A percentile compares a stretch with the other conserved stretches of the same genome.
These are phyloP conservation scores for Oscheius onirici DNA, from an alignment of 2,888 invertebrate species.

Conservation along the genomic window DNA sequence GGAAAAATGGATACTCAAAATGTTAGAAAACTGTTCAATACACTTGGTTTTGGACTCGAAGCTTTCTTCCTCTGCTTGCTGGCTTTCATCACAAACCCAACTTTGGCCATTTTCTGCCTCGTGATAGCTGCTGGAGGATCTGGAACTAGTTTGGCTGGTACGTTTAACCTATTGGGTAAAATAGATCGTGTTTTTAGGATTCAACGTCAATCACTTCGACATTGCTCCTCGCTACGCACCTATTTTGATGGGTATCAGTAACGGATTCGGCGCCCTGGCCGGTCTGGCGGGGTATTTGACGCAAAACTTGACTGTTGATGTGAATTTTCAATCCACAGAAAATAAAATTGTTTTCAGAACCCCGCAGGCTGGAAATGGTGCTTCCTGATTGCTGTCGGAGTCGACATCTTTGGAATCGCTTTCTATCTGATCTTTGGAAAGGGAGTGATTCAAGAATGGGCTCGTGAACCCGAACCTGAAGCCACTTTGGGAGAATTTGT, in stretches of 20 bases:
- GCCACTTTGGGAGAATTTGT: slow-evolving; percentile 54
- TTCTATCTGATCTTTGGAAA: slow-evolving; percentile 96
- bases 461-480: slow-evolving; percentile 55
- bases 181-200: slow-evolving; percentile 77
- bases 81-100: slow-evolving; percentile 83
- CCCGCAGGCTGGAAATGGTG: slow-evolving; percentile 84
- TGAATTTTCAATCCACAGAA: slow-evolving; percentile 28
- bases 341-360: slow-evolving; percentile 66
- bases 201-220: slow-evolving; percentile 97
- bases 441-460: slow-evolving; percentile 83
- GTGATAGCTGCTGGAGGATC: slow-evolving; percentile 97
- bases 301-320: slow-evolving; percentile 78
- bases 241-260: slow-evolving; percentile 97
- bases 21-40: slow-evolving; percentile 92
- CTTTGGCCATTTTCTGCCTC: slow-evolving; percentile 84
- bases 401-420: slow-evolving; percentile 91
- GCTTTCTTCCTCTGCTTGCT: slow-evolving; percentile 94
- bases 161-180: background rate
- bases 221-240: slow-evolving; percentile 96
- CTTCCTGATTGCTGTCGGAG: slow-evolving; percentile 91
- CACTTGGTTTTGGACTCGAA: slow-evolving; percentile 88
- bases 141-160: slow-evolving; percentile 92
- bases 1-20: slow-evolving; percentile 89
- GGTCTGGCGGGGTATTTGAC: slow-evolving; percentile 92
- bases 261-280: slow-evolving; percentile 87